Evolutionary conservation across 2,113 vertebrate genomes (phyloP), one percentile per base, ranked within the genome.

Genomic region (Tympanuchus pallidicinctus): DNA sequence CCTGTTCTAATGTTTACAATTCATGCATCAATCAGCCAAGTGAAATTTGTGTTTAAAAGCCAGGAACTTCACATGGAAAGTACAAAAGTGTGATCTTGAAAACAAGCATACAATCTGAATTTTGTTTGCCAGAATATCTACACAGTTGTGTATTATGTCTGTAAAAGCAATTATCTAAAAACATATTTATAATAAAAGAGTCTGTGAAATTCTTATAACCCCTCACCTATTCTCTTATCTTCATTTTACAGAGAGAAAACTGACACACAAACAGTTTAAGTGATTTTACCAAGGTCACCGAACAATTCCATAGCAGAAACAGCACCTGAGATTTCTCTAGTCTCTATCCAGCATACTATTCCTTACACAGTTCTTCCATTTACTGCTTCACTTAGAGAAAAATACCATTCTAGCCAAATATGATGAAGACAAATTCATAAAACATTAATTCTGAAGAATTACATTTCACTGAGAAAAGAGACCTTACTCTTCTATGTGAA

Each of bases 1-100:
- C 34, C 71, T 77, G 27, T 70, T 89, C 43, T 84, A 74, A 90
- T 75, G 36, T 79, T 86, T 86, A 65, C n/a, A 72, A 90, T 88
- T 94, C 92, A 38, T 66, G 8, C 76, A 82, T 72, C 74, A 81
- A 40, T 78, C 74, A 95, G n/a, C 8, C 34, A 82, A 83, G n/a
- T 67, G 52, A 94, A 91, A 52, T 77, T 74, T 3, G 6, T 43
- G 7, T 61, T 90, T 86, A 83, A 90, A 93, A 88, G 57, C 69
- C 45, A 80, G 45, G 73, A 83, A 47, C 6, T 72, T 87, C 70
- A 40, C 20, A 76, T 7, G 19, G 36, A 69, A 75, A 91, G 45
- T 60, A 69, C 18, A 88, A 52, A 88, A 88, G 36, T 22, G 36
- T 3, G 2, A 40, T 86, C 57, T 56, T 83, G 43, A 72, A 73